phyloP scores from a whole-genome alignment of 2,797 vertebrate genomes.

The Betta splendens region DNA sequence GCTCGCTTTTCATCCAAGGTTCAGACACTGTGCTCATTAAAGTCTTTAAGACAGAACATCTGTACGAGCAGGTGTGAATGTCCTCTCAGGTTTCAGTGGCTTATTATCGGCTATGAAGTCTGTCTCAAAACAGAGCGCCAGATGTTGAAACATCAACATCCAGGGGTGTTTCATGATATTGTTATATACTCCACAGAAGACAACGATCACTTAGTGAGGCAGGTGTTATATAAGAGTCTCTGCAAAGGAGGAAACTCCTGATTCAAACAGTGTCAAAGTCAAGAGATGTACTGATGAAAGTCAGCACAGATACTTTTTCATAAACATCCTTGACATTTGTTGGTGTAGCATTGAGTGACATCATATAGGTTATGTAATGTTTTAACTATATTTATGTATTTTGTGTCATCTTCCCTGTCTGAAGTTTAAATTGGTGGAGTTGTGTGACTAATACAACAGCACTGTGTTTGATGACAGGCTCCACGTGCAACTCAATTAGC shows the following conservation, averaged over 20 bases:
- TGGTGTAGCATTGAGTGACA: no score
- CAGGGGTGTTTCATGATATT: neutral
- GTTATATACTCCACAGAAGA: neutral
- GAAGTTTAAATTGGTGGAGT: neutral
- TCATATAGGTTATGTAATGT: no score
- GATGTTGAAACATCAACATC: neutral
- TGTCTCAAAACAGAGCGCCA: no score
- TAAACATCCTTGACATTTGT: no score
- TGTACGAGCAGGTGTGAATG: conserved; percentile 24
- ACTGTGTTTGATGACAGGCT: neutral
- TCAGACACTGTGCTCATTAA: neutral
- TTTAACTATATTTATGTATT: neutral
- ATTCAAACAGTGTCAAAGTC: conserved; percentile 1
- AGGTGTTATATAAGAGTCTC: neutral
- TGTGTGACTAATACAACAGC: neutral
- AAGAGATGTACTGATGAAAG: conserved; percentile 6
- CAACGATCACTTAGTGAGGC: neutral
- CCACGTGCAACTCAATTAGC: conserved; percentile 5
- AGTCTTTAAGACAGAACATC: conserved; percentile 5
- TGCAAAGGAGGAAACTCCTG: neutral
- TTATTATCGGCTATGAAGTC: no score
- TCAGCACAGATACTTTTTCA: conserved; percentile 8
- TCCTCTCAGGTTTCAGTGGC: neutral
- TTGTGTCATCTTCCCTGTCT: neutral
- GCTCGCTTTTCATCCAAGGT: neutral